These are phyloP conservation scores for Trachops cirrhosus DNA, from an alignment of 2,797 vertebrate genomes.

Conservation along the genomic window DNA sequence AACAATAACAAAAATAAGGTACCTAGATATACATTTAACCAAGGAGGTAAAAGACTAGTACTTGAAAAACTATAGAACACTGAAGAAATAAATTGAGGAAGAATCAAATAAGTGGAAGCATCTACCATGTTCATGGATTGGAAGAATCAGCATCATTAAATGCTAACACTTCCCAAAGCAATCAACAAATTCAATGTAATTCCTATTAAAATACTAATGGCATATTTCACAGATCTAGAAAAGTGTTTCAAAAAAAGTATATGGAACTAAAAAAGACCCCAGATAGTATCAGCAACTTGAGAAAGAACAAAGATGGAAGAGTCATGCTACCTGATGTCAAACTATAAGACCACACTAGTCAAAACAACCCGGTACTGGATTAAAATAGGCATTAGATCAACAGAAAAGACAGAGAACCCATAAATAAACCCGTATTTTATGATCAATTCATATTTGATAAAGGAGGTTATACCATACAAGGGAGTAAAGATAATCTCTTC, in stretches of 20 bases:
- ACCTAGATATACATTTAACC: no score
- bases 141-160: neutral
- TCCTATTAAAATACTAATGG: neutral
- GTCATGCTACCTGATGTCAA: no score
- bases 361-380: no score
- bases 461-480: neutral
- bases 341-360: no score
- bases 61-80: neutral
- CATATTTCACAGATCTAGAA: neutral
- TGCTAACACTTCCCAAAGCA: neutral
- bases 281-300: no score
- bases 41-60: neutral
- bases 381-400: neutral
- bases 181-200: neutral
- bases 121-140: neutral
- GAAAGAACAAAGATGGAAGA: no score
- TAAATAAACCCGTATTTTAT: neutral
- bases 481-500: neutral
- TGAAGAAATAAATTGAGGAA: neutral
- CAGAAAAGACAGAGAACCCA: neutral
- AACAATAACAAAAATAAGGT: no score
- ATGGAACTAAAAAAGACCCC: neutral
- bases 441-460: neutral
- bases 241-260: neutral
- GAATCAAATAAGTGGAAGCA: neutral